Conservation (phyloP, 1,140 invertebrate genomes). For the Tetragnatha versicolor region DNA sequence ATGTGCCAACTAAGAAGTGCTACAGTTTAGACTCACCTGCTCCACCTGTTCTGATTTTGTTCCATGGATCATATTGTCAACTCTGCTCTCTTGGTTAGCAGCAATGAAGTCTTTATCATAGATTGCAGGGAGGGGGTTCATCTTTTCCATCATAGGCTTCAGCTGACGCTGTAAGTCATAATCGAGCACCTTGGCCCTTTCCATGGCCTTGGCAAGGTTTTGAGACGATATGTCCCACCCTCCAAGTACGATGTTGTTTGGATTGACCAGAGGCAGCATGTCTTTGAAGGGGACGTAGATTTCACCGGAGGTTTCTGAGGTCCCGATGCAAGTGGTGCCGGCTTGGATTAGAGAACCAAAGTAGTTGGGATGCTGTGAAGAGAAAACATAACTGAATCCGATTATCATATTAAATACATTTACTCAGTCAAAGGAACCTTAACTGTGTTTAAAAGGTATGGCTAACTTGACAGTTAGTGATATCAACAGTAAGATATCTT, state of each 20-base stretch:
- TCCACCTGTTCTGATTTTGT: conserved; percentile 75
- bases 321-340: conserved; percentile 84
- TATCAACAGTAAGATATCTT: background rate
- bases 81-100: conserved; percentile 89
- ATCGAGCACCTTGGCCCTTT: conserved; percentile 73
- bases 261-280: conserved; percentile 88
- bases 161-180: conserved; percentile 66
- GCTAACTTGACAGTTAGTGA: background rate
- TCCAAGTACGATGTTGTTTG: conserved; percentile 86
- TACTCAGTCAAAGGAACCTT: too few relatives aligned
- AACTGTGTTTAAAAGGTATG: too few relatives aligned
- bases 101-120: conserved; percentile 94
- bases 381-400: background rate
- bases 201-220: conserved; percentile 86
- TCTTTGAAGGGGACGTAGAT: conserved; percentile 82
- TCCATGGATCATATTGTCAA: conserved; percentile 82
- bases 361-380: conserved; percentile 79
- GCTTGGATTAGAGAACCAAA: conserved; percentile 90
- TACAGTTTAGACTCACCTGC: conserved; percentile 65
- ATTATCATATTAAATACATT: too few relatives aligned
- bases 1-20: background rate
- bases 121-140: conserved; percentile 84
- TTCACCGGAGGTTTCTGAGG: conserved; percentile 71
- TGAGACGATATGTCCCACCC: conserved; percentile 93
- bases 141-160: conserved; percentile 73